Conservation (phyloP, 2,888 invertebrate species). For the Tetramorium bicarinatum region DNA sequence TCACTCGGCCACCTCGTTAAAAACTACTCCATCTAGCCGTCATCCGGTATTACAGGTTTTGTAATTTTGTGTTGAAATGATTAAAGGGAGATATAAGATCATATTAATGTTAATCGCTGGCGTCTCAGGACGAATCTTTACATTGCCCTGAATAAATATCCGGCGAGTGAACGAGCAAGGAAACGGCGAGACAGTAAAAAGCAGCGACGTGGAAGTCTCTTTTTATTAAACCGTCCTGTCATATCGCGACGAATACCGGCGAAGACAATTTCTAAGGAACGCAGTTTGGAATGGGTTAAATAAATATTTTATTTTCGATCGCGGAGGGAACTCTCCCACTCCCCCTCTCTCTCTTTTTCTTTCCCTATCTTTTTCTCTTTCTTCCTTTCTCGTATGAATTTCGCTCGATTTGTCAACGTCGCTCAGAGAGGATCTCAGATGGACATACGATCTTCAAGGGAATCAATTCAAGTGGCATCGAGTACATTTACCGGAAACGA, state of each 20-base stretch:
- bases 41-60: background rate
- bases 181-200: conserved; percentile 16
- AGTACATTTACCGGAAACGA: conserved; percentile 36
- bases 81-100: background rate
- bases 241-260: conserved; percentile 20
- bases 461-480: conserved; percentile 47
- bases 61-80: conserved; percentile 11
- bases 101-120: conserved; percentile 29
- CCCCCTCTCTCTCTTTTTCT: background rate
- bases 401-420: conserved; percentile 51
- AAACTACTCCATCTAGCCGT: background rate
- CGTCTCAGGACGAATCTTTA: conserved; percentile 11
- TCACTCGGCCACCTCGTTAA: background rate
- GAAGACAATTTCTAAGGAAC: conserved; percentile 30
- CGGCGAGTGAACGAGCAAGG: background rate
- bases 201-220: conserved; percentile 15
- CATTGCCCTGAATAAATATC: conserved; percentile 33
- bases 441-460: conserved; percentile 19
- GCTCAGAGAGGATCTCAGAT: conserved; percentile 5
- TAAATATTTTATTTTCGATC: conserved; percentile 39
- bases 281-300: conserved; percentile 36
- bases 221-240: conserved; percentile 33
- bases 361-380: background rate
- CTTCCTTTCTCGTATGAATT: conserved; percentile 31
- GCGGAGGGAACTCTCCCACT: background rate